Evolutionary conservation across 1,140 invertebrate genomes (phyloP).

Genomic region (Formica exsecta): DNA sequence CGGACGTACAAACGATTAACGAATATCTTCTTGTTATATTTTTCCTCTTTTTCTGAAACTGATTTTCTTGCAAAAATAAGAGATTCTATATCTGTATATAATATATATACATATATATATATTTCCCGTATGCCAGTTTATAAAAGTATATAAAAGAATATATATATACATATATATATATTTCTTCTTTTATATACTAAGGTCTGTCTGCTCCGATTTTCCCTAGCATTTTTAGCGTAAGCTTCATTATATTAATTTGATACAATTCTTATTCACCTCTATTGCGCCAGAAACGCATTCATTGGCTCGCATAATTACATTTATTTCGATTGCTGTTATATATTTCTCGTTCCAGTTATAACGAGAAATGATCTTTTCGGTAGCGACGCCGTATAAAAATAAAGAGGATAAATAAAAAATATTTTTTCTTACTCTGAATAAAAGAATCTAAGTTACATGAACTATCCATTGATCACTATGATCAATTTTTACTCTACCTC

Average conservation of each 20-base stretch:
- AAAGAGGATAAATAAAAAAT: conserved; percentile 83
- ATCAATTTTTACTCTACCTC: conserved; percentile 12
- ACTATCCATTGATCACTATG: conserved; percentile 32
- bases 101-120: conserved; percentile 73
- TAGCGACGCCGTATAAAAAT: conserved; percentile 80
- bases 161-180: conserved; percentile 18
- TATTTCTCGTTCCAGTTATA: conserved; percentile 23
- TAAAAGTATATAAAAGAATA: conserved; percentile 16
- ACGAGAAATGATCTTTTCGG: conserved; percentile 35
- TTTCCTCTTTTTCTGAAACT: conserved; percentile 68
- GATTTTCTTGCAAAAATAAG: conserved; percentile 80
- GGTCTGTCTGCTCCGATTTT: background rate
- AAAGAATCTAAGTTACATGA: conserved; percentile 78
- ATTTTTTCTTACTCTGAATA: conserved; percentile 78
- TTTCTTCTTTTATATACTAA: background rate
- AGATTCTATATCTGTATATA: conserved; percentile 78
- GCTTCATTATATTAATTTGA: conserved; percentile 59
- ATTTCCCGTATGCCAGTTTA: conserved; percentile 39
- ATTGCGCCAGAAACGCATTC: background rate
- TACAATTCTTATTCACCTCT: conserved; percentile 12
- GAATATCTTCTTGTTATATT: conserved; percentile 32
- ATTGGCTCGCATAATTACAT: background rate
- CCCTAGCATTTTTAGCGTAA: conserved; percentile 3
- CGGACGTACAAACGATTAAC: conserved; percentile 14
- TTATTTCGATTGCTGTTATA: conserved; percentile 5